A percentile compares a stretch with the other conserved stretches of the same genome.
Conservation (phyloP, 2,797 vertebrate genomes). For the Acipenser ruthenus region DNA sequence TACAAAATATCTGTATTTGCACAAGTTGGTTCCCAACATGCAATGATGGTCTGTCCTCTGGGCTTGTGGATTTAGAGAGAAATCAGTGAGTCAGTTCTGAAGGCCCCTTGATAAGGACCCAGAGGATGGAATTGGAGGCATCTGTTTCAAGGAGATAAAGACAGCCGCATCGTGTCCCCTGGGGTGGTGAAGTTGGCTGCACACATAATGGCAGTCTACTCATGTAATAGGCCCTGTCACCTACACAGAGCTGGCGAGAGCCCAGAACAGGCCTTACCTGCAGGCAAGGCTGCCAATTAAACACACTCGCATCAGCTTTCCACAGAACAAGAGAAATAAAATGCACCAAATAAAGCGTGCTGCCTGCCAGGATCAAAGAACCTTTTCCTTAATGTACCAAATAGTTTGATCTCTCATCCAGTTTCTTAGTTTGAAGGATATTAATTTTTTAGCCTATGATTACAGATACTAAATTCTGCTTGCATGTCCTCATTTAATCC, state of each 20-base stretch:
- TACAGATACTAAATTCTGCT: too few relatives aligned
- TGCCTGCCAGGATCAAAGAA: conserved; percentile 8
- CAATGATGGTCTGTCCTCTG: too few relatives aligned
- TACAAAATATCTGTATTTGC: too few relatives aligned
- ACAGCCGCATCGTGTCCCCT: conserved; percentile 47
- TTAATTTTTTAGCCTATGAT: too few relatives aligned
- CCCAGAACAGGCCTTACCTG: conserved; percentile 10
- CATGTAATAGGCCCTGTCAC: conserved; percentile 49
- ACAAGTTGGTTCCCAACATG: too few relatives aligned
- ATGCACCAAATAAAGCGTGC: neutral
- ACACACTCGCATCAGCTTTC: conserved; percentile 4
- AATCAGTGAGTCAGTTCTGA: too few relatives aligned
- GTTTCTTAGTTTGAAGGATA: too few relatives aligned
- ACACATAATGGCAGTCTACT: conserved; percentile 42
- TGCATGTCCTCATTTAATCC: too few relatives aligned
- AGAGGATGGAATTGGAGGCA: conserved; percentile 47
- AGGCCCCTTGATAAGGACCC: conserved; percentile 32
- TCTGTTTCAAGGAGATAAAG: conserved; percentile 70
- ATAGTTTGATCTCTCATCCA: too few relatives aligned
- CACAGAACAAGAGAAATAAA: conserved; percentile 2
- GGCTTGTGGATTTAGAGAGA: too few relatives aligned
- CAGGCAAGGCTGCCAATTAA: neutral
- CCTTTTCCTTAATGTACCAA: neutral
- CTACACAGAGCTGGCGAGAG: conserved; percentile 33
- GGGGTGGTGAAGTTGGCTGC: conserved; percentile 50